A percentile compares a stretch with the other conserved stretches of the same genome.
phyloP scores from a whole-genome alignment of 1,140 invertebrate genomes.

The Scaptomyza pallida region DNA sequence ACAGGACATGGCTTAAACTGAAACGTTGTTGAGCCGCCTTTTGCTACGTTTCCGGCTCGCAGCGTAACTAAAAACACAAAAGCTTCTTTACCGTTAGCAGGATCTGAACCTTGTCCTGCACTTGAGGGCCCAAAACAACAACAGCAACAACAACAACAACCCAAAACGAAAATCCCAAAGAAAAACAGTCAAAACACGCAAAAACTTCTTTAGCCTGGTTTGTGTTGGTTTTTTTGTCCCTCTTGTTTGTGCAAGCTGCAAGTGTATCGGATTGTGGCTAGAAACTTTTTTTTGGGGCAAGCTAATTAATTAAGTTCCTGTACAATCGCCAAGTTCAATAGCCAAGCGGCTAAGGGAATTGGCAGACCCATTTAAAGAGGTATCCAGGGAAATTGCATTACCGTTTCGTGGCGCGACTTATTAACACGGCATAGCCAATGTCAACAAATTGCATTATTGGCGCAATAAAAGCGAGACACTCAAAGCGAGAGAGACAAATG shows the following conservation, averaged over 20 bases:
- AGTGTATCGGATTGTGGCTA: constrained; percentile 76
- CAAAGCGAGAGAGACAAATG: constrained; percentile 20
- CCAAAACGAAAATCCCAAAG: constrained; percentile 65
- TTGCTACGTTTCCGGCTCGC: constrained; percentile 65
- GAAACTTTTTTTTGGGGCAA: constrained; percentile 60
- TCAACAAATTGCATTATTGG: constrained; percentile 80
- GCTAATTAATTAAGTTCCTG: constrained; percentile 82
- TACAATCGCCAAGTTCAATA: constrained; percentile 41
- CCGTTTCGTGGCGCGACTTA: constrained; percentile 45
- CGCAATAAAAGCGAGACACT: constrained; percentile 62
- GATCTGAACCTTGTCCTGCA: constrained; percentile 44
- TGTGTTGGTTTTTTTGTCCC: constrained; percentile 21
- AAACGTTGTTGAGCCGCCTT: constrained; percentile 26
- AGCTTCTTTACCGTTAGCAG: constrained; percentile 33
- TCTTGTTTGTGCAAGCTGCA: constrained; percentile 36
- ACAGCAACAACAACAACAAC: background rate
- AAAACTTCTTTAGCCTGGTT: constrained; percentile 52
- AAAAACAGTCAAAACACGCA: constrained; percentile 65
- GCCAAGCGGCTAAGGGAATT: background rate
- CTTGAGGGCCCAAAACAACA: constrained; percentile 58
- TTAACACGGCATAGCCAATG: constrained; percentile 76
- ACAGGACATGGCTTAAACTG: background rate
- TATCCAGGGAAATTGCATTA: constrained; percentile 58
- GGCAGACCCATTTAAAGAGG: no score
- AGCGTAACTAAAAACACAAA: constrained; percentile 76